Evolutionary conservation across 2,113 vertebrate species (phyloP).

Genomic region (Pachypanchax playfairii): DNA sequence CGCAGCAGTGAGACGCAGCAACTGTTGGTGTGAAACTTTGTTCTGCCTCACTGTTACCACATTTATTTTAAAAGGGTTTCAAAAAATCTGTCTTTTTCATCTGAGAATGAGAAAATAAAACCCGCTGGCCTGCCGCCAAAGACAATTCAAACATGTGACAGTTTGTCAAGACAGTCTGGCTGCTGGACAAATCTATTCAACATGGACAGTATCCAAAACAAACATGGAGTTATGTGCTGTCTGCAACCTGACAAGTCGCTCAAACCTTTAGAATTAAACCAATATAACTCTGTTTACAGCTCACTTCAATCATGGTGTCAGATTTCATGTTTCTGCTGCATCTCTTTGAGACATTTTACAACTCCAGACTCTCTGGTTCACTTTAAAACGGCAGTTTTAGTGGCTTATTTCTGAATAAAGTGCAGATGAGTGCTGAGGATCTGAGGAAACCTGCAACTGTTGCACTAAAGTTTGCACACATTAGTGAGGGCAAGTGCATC

Average conservation of each 20-base stretch:
- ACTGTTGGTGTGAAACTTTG: constrained; percentile 36
- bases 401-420: too few species aligned
- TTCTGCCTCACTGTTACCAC: constrained; percentile 30
- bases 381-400: too few species aligned
- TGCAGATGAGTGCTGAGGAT: too few species aligned
- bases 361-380: background rate
- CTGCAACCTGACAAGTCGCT: constrained; percentile 57
- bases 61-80: too few species aligned
- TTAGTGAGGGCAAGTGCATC: too few species aligned
- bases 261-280: constrained; percentile 11
- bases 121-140: constrained; percentile 54
- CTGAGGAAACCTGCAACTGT: too few species aligned
- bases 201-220: constrained; percentile 78
- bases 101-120: constrained; percentile 57
- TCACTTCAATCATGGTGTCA: background rate
- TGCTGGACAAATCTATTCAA: constrained; percentile 69
- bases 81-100: too few species aligned
- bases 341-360: background rate
- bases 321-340: background rate
- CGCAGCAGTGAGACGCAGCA: constrained; percentile 56
- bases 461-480: too few species aligned
- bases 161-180: constrained; percentile 72
- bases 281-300: constrained; percentile 3
- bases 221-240: constrained; percentile 72
- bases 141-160: constrained; percentile 73